Base-by-base conservation (phyloP, 2,888 invertebrate species). In the Drosophila lacicola region DNA sequence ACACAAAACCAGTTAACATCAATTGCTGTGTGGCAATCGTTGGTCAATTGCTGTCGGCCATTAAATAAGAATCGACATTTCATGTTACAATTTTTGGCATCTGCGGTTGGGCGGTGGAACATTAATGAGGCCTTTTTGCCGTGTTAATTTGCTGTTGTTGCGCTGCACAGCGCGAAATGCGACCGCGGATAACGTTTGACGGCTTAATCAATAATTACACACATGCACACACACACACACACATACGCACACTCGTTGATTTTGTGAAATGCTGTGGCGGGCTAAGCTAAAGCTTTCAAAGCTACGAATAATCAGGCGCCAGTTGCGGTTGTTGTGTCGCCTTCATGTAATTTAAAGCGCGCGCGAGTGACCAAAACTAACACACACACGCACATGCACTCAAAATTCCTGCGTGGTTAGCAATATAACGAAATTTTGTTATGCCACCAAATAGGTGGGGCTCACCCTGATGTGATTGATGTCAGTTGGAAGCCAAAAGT, bases 41-140 rank as follows among this genome's bases (percentile, higher is more conserved):
- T 39, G 65, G 49, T 41, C 49, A 42, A 42, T 45, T 45, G 49
- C 13, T 36, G 36, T 34, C 8, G 49, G 45, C 10, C 51, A 80
- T 82, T 83, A 83, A 82, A 70, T 58, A 68, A 74, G 64, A 81
- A 71, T 83, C 74, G 60, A 65, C 63, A 67, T 72, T 80, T 70
- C 64, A 73, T 82, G 75, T 75, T 64, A 74, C 67, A 66, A 56
- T 70, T 70, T 82, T 82, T 77, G 79, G 72, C 65, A 70, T 67
- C 72, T 83, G 87, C 37, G 80, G 78, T 58, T 57, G 39, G 29
- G n/a, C 29, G 46, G 63, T 68, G 33, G 68, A 68, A 50, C 86
- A 78, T 85, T 82, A 86, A 82, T 82, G 81, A 82, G 73, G 65
- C 53, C 65, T 67, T 80, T 77, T 78, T 69, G 64, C 57, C 39